A percentile compares a stretch with the other conserved stretches of the same genome.
Conservation (phyloP, 2,797 vertebrate genomes). For the Myiotriccus ornatus region DNA sequence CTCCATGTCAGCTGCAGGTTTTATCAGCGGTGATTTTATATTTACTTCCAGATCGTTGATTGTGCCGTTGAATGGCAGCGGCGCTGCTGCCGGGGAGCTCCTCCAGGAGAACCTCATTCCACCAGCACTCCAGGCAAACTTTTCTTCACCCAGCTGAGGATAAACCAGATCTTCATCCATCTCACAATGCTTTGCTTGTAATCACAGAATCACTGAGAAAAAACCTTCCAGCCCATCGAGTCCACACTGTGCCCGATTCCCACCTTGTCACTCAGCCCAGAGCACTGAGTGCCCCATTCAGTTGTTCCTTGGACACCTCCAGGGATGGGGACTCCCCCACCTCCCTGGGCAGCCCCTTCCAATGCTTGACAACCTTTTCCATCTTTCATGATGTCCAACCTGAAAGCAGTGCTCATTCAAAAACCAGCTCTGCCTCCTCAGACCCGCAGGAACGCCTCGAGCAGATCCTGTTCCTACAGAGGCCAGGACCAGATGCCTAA, state of each 20-base stretch:
- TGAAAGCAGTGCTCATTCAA: neutral
- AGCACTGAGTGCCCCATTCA: accelerated
- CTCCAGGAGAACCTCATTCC: neutral
- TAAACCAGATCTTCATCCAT: neutral
- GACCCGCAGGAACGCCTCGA: neutral
- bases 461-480: neutral
- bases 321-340: neutral
- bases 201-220: neutral
- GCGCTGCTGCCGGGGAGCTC: neutral
- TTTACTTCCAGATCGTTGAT: slow-evolving; percentile 48
- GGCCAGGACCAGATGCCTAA: neutral
- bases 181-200: neutral
- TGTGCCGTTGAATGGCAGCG: neutral
- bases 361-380: neutral
- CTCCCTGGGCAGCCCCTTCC: neutral
- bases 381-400: neutral
- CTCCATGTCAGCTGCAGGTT: neutral
- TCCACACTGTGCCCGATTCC: neutral
- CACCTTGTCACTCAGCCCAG: neutral
- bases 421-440: neutral
- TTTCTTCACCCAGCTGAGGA: neutral
- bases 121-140: neutral
- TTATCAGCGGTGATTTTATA: slow-evolving; percentile 41
- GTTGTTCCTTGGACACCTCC: neutral
- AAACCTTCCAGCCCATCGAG: neutral